Conservation (phyloP, 2,888 invertebrate genomes). For the Spialia ferax region DNA sequence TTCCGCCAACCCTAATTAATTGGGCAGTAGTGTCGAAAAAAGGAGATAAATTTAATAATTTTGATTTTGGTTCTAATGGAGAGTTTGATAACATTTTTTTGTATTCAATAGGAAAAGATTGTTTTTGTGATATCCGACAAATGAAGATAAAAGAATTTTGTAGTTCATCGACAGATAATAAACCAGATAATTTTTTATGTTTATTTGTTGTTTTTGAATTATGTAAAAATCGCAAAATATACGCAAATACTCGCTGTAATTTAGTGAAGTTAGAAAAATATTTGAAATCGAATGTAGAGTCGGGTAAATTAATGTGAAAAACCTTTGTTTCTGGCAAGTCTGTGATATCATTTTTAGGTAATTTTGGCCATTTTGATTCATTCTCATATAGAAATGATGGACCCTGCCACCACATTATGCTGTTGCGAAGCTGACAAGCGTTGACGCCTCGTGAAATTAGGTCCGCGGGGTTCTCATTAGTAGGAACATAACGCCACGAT, state of each 20-base stretch:
- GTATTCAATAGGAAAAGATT: conserved; percentile 1
- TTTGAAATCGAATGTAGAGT: background rate
- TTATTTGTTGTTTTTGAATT: background rate
- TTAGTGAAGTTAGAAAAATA: background rate
- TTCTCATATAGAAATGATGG: background rate
- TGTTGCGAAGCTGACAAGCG: background rate
- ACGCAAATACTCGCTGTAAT: background rate
- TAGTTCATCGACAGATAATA: background rate
- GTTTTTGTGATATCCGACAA: background rate
- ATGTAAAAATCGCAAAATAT: background rate
- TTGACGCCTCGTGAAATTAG: conserved; percentile 21
- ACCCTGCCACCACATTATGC: conserved; percentile 6
- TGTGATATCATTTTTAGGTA: conserved; percentile 1
- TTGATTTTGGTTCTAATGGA: background rate
- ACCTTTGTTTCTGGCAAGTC: background rate
- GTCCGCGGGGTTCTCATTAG: conserved; percentile 6
- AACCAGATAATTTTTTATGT: background rate
- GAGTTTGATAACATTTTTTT: background rate
- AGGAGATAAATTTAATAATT: background rate
- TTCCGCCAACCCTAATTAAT: conserved; percentile 28
- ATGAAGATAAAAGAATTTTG: background rate
- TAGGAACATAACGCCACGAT: conserved; percentile 19
- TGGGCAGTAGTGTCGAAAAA: background rate
- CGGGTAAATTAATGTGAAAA: background rate
- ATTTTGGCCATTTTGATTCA: conserved; percentile 18